Conservation (phyloP, 2,113 vertebrate genomes). For the Pongo pygmaeus region DNA sequence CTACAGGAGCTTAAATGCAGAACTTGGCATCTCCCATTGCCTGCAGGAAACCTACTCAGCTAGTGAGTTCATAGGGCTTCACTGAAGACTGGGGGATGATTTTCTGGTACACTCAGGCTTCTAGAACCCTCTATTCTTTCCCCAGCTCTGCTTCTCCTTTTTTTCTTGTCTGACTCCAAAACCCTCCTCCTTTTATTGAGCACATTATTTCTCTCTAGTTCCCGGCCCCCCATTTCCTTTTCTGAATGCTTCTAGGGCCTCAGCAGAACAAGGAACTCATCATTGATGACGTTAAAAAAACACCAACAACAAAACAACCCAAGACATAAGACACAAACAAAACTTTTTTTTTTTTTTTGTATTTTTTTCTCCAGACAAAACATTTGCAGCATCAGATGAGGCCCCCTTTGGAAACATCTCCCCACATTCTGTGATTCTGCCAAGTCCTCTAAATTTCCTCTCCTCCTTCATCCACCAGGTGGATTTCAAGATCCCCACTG, state of each 20-base stretch:
- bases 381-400: background rate
- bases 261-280: background rate
- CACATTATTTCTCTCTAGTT: background rate
- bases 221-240: background rate
- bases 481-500: background rate
- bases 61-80: background rate
- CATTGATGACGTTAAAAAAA: background rate
- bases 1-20: background rate
- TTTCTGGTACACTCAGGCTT: background rate
- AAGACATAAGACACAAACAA: background rate
- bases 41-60: background rate
- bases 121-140: background rate
- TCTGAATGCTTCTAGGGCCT: background rate
- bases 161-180: background rate
- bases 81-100: background rate
- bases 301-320: background rate
- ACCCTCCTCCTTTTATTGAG: background rate
- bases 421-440: background rate
- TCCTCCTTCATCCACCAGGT: background rate
- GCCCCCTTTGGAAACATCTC: background rate
- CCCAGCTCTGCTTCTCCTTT: background rate
- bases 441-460: background rate
- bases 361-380: background rate
- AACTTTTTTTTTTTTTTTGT: background rate
- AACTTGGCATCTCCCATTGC: too few species aligned